Percentiles rank a stretch among this genome's conserved stretches.
Conservation (phyloP, 2,113 vertebrate genomes). For the Cricetomys ansorgei region DNA sequence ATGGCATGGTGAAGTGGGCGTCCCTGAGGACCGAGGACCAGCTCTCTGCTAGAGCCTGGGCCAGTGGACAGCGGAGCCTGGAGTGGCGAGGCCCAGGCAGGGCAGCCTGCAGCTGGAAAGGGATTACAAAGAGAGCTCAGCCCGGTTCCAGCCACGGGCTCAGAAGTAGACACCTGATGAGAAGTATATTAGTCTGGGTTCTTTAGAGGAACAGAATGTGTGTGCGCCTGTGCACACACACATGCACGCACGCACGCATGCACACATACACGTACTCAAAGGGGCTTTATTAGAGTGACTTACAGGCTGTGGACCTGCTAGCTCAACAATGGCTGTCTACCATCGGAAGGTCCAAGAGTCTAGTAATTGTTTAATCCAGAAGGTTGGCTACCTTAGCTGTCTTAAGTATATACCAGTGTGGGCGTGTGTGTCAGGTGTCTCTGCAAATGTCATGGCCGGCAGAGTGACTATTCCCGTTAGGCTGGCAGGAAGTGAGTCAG, state of each 20-base stretch:
- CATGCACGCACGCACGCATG: no score
- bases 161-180: slow-evolving; percentile 56
- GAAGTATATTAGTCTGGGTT: not conserved
- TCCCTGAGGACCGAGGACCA: not conserved
- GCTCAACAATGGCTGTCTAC: not conserved
- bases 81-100: not conserved
- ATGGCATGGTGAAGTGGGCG: not conserved
- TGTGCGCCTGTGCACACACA: no score
- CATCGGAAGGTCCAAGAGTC: not conserved
- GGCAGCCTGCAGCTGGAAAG: not conserved
- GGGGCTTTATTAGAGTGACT: not conserved
- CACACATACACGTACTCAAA: no score
- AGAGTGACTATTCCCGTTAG: not conserved
- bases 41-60: not conserved
- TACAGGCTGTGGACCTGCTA: not conserved
- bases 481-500: not conserved
- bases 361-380: not conserved
- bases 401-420: not conserved
- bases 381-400: not conserved
- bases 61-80: not conserved
- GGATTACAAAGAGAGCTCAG: not conserved
- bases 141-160: not conserved
- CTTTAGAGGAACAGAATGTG: not conserved
- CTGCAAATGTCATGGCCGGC: not conserved
- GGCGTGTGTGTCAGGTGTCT: no score